A percentile compares a stretch with the other conserved stretches of the same genome.
Evolutionary conservation across 1,140 invertebrate genomes (phyloP).

Genomic region (Macrosteles quadrilineatus): DNA sequence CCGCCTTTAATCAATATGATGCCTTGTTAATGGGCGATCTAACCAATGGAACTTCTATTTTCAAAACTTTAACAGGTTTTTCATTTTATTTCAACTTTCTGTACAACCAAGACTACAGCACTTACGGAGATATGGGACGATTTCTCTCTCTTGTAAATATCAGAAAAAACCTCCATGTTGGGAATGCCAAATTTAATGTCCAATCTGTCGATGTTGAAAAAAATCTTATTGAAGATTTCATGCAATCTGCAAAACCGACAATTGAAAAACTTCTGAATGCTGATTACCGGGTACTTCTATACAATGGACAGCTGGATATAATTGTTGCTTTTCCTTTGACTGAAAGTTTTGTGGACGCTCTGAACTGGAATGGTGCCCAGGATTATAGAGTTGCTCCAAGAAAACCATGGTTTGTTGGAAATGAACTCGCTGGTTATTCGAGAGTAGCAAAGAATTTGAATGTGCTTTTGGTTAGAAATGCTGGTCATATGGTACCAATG

Average conservation of each 20-base stretch:
- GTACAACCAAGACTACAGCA: constrained; percentile 40
- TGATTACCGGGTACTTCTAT: constrained; percentile 68
- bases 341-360: constrained; percentile 60
- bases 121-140: constrained; percentile 48
- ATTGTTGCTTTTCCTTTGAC: constrained; percentile 80
- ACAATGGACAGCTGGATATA: constrained; percentile 83
- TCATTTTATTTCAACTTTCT: constrained; percentile 81
- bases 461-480: constrained; percentile 76
- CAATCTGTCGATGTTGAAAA: constrained; percentile 61
- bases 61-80: constrained; percentile 78
- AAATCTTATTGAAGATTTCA: constrained; percentile 74
- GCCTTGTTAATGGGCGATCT: constrained; percentile 32
- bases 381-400: constrained; percentile 64
- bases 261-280: constrained; percentile 65
- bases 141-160: constrained; percentile 62
- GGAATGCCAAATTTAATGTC: constrained; percentile 58
- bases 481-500: constrained; percentile 79
- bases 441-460: constrained; percentile 61
- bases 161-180: constrained; percentile 79
- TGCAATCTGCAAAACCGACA: constrained; percentile 78
- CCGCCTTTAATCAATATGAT: constrained; percentile 35
- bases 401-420: constrained; percentile 42
- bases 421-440: constrained; percentile 40
- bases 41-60: constrained; percentile 47
- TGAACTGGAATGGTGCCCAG: constrained; percentile 66